Evolutionary conservation across 2,113 vertebrate genomes (phyloP).

Genomic region (Hemicordylus capensis): DNA sequence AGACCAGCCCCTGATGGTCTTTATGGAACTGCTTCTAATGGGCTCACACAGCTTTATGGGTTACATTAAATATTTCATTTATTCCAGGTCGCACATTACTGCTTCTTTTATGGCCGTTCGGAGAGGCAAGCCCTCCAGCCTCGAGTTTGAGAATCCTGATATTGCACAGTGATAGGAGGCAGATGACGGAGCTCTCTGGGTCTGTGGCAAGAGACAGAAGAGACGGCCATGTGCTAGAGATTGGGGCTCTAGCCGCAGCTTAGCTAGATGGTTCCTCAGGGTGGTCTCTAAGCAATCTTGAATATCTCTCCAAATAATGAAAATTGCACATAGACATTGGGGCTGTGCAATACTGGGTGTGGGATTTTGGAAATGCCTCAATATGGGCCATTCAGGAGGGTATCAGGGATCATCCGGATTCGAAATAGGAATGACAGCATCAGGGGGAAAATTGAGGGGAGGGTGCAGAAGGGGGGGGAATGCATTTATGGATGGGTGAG

Average conservation of each 20-base stretch:
- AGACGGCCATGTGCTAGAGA: too few relatives aligned
- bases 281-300: background rate
- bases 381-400: too few relatives aligned
- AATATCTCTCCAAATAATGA: background rate
- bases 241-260: background rate
- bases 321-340: background rate
- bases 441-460: too few relatives aligned
- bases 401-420: too few relatives aligned
- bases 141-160: too few relatives aligned
- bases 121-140: background rate
- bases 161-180: background rate
- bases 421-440: too few relatives aligned
- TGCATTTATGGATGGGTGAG: too few relatives aligned
- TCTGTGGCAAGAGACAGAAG: background rate
- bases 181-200: background rate
- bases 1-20: background rate
- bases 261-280: background rate
- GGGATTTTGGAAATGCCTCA: too few relatives aligned
- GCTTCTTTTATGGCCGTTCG: background rate
- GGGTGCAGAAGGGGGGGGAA: too few relatives aligned
- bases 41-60: constrained; percentile 20
- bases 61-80: constrained; percentile 26
- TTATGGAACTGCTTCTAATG: constrained; percentile 26
- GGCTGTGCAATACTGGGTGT: too few relatives aligned
- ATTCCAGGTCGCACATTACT: background rate